Evolutionary conservation across 2,888 invertebrate genomes (phyloP).

Genomic region (Lampropteryx suffumata): DNA sequence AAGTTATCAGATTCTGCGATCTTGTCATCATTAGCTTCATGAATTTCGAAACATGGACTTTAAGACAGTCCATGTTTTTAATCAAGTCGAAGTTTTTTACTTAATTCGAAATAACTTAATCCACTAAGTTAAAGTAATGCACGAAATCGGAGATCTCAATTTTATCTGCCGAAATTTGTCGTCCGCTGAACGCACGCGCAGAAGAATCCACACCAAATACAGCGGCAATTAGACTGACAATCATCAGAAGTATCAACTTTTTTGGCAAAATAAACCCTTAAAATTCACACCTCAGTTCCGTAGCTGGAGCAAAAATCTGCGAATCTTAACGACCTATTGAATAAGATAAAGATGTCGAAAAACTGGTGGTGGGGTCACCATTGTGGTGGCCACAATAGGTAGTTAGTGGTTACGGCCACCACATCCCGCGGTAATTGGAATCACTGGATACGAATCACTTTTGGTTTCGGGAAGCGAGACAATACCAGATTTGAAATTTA

Average conservation of each 20-base stretch:
- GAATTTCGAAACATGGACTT: too few relatives aligned
- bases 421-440: constrained; percentile 31
- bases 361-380: constrained; percentile 50
- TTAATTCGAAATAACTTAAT: constrained; percentile 6
- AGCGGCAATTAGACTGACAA: constrained; percentile 47
- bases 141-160: constrained; percentile 25
- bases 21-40: too few relatives aligned
- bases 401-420: constrained; percentile 48
- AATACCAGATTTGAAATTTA: constrained; percentile 28
- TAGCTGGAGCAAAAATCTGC: constrained; percentile 38
- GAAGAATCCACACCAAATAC: constrained; percentile 40
- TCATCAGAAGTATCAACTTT: constrained; percentile 34
- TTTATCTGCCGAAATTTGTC: constrained; percentile 16
- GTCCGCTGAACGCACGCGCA: constrained; percentile 19
- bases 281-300: constrained; percentile 55
- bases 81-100: not conserved
- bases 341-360: constrained; percentile 71
- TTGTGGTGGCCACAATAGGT: constrained; percentile 58
- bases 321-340: constrained; percentile 71
- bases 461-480: constrained; percentile 30
- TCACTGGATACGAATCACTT: constrained; percentile 17
- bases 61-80: too few relatives aligned
- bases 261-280: constrained; percentile 39
- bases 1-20: too few relatives aligned
- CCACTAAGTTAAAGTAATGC: not conserved